Conservation (phyloP, 2,113 vertebrate species). For the Osmerus mordax region DNA sequence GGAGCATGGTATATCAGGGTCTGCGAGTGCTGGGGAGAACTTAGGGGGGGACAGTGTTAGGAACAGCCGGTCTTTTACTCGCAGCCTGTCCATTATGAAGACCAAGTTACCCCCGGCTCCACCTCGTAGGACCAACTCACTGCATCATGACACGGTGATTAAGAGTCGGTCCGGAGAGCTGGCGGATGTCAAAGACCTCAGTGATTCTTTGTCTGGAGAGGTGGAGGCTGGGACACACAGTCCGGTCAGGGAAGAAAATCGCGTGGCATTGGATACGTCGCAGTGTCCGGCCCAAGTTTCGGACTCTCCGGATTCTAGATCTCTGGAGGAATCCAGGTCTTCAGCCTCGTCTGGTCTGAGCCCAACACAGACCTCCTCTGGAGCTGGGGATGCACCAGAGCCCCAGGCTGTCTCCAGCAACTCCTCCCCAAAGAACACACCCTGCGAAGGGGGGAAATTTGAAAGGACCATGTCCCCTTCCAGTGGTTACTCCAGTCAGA, state of each 20-base stretch:
- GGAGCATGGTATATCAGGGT: slow-evolving; percentile 40
- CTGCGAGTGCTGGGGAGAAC: slow-evolving; percentile 54
- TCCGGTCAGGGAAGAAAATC: no score
- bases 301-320: slow-evolving; percentile 34
- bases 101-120: slow-evolving; percentile 82
- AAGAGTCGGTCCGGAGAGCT: slow-evolving; percentile 58
- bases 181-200: slow-evolving; percentile 34
- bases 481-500: slow-evolving; percentile 97
- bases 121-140: slow-evolving; percentile 85
- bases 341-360: slow-evolving; percentile 43
- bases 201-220: slow-evolving; percentile 23
- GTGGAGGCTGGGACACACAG: slow-evolving; percentile 7
- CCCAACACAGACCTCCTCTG: slow-evolving; percentile 41
- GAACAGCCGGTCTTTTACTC: slow-evolving; percentile 69
- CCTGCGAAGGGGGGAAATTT: slow-evolving; percentile 59
- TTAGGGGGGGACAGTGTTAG: slow-evolving; percentile 64
- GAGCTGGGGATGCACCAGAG: slow-evolving; percentile 34
- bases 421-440: slow-evolving; percentile 62
- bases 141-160: slow-evolving; percentile 77
- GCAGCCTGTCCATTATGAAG: slow-evolving; percentile 85
- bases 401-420: slow-evolving; percentile 65
- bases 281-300: slow-evolving; percentile 11
- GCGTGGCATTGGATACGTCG: no score
- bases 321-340: slow-evolving; percentile 36
- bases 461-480: slow-evolving; percentile 93